These are phyloP conservation scores for rabbit (Oryctolagus cuniculus) DNA, from an alignment of 2,113 vertebrate species.

Conservation along the genomic window mOryCun1.1 NC_091441.1:121781001-121781500, in stretches of 20 bases:
- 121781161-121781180: too few species aligned
- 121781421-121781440: not conserved
- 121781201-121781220: not conserved
- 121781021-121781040: not conserved
- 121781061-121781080: not conserved
- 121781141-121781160: not conserved
- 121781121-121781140: not conserved
- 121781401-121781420: too few species aligned
- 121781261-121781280: not conserved
- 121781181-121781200: not conserved
- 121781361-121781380: not conserved
- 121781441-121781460: accelerated
- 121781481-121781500: not conserved
- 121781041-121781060: not conserved
- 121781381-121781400: not conserved
- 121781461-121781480: not conserved
- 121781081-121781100: not conserved
- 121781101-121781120: not conserved
- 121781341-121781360: not conserved
- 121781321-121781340: not conserved
- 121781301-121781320: not conserved
- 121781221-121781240: not conserved
- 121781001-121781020: not conserved
- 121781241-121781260: not conserved
- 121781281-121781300: not conserved